These are phyloP conservation scores for Ploceus nigricollis DNA, from an alignment of 2,113 vertebrate genomes.

Conservation along the genomic window DNA sequence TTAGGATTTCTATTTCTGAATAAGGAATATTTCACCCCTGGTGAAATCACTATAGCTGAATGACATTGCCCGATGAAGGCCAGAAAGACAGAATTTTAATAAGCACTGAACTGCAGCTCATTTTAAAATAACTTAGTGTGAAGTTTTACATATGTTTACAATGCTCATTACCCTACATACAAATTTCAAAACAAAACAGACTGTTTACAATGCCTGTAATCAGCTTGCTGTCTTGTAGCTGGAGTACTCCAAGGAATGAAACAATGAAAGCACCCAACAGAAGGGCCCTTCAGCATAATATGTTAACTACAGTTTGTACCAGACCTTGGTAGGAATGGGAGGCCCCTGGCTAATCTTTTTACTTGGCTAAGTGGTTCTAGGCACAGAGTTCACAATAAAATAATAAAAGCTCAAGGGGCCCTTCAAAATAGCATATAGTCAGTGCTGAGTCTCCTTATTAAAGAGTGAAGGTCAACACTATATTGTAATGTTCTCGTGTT, in stretches of 20 bases:
- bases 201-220: constrained; percentile 49
- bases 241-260: neutral
- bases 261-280: constrained; percentile 30
- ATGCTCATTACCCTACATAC: neutral
- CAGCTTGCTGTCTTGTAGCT: constrained; percentile 37
- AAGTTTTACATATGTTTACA: constrained; percentile 58
- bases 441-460: neutral
- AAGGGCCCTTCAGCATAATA: constrained; percentile 44
- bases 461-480: neutral
- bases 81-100: constrained; percentile 58
- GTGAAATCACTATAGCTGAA: constrained; percentile 54
- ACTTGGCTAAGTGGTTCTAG: constrained; percentile 54
- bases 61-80: constrained; percentile 5
- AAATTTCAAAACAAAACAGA: constrained; percentile 40
- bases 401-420: constrained; percentile 13
- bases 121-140: constrained; percentile 1
- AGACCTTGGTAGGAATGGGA: constrained; percentile 17
- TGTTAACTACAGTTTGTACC: constrained; percentile 15
- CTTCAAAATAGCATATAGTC: constrained; percentile 23
- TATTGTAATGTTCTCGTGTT: neutral
- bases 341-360: constrained; percentile 42
- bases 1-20: constrained; percentile 57
- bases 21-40: constrained; percentile 37
- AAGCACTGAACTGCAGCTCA: neutral
- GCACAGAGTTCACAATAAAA: constrained; percentile 47